phyloP scores from a whole-genome alignment of 2,113 vertebrate genomes.

The Xenopus tropicalis region UCB_Xtro_10.0 CM004451.2:67634501-67635000 shows the following conservation, averaged over 20 bases:
- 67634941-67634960: neutral
- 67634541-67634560: neutral
- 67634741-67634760: neutral
- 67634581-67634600: neutral
- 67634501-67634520: neutral
- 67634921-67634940: neutral
- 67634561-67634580: neutral
- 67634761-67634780: neutral
- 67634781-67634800: constrained; percentile 1
- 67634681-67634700: too few species aligned
- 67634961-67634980: neutral
- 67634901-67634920: neutral
- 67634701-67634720: too few species aligned
- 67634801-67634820: too few species aligned
- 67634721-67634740: neutral
- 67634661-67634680: neutral
- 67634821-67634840: neutral
- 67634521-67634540: neutral
- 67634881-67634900: neutral
- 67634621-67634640: neutral
- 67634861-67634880: neutral
- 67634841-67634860: neutral
- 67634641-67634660: neutral
- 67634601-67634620: neutral
- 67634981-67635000: too few species aligned